Evolutionary conservation across 2,888 invertebrate genomes (phyloP).

Genomic region (Stegana nigrithorax): DNA sequence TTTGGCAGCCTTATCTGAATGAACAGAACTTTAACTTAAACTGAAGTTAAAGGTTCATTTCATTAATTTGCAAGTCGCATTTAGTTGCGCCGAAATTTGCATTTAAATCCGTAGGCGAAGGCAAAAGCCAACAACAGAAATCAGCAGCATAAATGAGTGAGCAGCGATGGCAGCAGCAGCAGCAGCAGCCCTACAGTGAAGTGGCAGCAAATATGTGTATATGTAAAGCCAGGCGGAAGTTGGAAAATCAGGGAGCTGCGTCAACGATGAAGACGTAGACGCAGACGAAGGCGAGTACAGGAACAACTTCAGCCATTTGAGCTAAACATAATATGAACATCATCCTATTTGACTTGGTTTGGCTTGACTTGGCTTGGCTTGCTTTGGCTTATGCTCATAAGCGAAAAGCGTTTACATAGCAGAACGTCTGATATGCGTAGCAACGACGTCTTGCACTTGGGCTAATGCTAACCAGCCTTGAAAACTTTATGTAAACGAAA

Average conservation of each 20-base stretch:
- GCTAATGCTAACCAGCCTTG: background rate
- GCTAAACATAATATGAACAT: no score
- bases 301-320: background rate
- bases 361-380: background rate
- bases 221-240: no score
- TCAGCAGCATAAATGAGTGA: no score
- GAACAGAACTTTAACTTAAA: slow-evolving; percentile 57
- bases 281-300: background rate
- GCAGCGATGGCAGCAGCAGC: no score
- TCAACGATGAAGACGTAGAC: no score
- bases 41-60: slow-evolving; percentile 61
- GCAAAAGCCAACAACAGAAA: no score
- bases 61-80: slow-evolving; percentile 62
- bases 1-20: slow-evolving; percentile 53
- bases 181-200: no score
- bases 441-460: background rate
- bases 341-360: no score
- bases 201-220: no score
- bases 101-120: slow-evolving; percentile 58
- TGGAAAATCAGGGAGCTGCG: no score
- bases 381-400: slow-evolving; percentile 22
- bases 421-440: slow-evolving; percentile 23
- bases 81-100: slow-evolving; percentile 53
- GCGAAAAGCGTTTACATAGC: slow-evolving; percentile 32
- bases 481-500: slow-evolving; percentile 37